Base-by-base conservation (phyloP, 2,888 invertebrate species). In the Lydus trimaculatus region DNA sequence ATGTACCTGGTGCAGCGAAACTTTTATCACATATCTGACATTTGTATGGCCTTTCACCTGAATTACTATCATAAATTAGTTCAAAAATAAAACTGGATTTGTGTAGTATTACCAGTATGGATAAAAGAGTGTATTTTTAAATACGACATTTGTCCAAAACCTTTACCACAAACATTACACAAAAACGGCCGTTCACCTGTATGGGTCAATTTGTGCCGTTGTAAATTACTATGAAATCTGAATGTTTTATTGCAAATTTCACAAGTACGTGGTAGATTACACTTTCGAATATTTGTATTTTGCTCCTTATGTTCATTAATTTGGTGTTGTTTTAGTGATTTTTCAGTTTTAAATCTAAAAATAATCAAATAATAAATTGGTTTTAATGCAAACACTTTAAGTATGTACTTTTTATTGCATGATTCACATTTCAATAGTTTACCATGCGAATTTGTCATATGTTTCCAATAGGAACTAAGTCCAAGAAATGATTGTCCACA, bases 191-290 rank as follows among this genome's bases (percentile, higher is more conserved):
- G 76, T 65, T 81, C 81, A 3, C 81, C 81, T 13, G 81, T 81
- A 69, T 82, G 82, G 9, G 74, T 79, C n/a, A 81, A 65, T 74
- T 79, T 80, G 61, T 83, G 82, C 28, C 81, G 69, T 66, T 80
- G 77, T 58, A 82, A 75, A 64, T 80, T 81, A 65, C 80, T 80
- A 59, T 79, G 79, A 70, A 79, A 80, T 11, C 79, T 74, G 70
- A 82, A 82, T 7, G 79, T 77, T 73, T 82, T 82, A 58, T 77
- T 73, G 70, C 82, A 82, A 52, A 79, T 76, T 43, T 76, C 71
- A 63, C 82, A 82, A 36, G 79, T 81, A 31, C 72, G 75, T 28
- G 78, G 74, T 65, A 73, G 63, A 61, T 76, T 76, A 8, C 73
- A 67, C 65, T 78, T 75, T 66, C 75, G 77, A n/a, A 61, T 66